Evolutionary conservation across 2,797 vertebrate genomes (phyloP), one percentile per base, ranked within the genome.

Genomic region (Enoplosus armatus): DNA sequence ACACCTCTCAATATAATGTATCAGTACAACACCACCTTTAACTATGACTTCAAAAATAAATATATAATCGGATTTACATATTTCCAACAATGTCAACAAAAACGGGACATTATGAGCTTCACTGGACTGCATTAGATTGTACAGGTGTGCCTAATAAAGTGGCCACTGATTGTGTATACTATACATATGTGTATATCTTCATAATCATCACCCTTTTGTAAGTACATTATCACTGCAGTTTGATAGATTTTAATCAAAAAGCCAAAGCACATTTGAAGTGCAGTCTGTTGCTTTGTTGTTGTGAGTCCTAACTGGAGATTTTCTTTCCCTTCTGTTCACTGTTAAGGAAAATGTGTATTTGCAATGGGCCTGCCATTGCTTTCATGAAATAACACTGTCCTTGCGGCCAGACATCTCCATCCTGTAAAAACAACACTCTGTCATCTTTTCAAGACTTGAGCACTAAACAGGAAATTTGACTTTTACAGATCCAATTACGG

Each of bases 381-480:
- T 90, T 85, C 54, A 79, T 63, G 80, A 90, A 69, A 91, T 79
- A 91, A 89, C 79, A 79, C 74, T 43, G 69, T 89, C 87, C 82
- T 85, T 82, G 56, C 81, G 75, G 83, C 88, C 85, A 87, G 85
- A 89, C 84, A 86, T 89, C 80, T 72, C 87, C 84, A 80, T 90
- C 77, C 81, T 89, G 84, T 88, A 88, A 86, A 89, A 89, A 89
- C 66, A 87, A 79, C 60, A 82, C 84, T 74, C 71, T 86, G 81
- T 91, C 90, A 89, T 92, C 75, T 89, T 93, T 86, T 86, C 83
- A 83, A 86, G 80, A 92, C 85, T 84, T 86, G 48, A 72, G 82
- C 80, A 84, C 72, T 77, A 87, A 92, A 94, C 89, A 93, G 86
- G 89, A 92, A 88, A 93, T 92, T 90, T 92, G 83, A 94, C 90